Conservation (phyloP, 53 echinoderm and acorn worm species). For the Apostichopus leukothele region DNA sequence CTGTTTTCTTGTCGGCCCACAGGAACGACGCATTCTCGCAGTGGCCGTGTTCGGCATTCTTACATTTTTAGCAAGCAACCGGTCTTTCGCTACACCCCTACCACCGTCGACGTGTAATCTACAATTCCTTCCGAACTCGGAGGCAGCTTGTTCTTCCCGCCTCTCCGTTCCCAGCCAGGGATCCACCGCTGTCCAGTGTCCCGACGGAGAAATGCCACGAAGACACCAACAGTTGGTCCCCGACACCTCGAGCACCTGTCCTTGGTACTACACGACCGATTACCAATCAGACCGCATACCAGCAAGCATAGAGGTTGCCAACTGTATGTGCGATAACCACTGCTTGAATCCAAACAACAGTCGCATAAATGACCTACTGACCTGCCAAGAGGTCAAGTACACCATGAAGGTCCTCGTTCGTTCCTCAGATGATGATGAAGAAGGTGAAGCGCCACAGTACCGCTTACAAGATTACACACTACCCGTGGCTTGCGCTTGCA, state of each 20-base stretch:
- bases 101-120: background rate
- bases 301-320: background rate
- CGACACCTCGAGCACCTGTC: background rate
- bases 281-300: background rate
- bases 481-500: slow-evolving; percentile 18
- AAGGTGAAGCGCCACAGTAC: background rate
- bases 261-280: slow-evolving; percentile 20
- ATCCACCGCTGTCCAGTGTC: background rate
- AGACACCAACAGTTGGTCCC: background rate
- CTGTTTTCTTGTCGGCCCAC: too few relatives aligned
- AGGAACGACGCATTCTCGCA: too few relatives aligned
- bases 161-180: background rate
- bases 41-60: background rate
- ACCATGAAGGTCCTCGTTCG: slow-evolving; percentile 17
- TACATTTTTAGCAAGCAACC: background rate
- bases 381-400: background rate
- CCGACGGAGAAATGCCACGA: background rate
- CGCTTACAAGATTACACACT: background rate
- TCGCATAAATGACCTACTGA: background rate
- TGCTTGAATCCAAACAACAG: background rate
- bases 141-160: background rate
- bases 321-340: background rate
- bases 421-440: too few relatives aligned
- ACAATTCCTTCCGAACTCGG: background rate
- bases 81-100: background rate